Percentiles rank a stretch among this genome's conserved stretches.
Conservation (phyloP, 2,113 vertebrate species). For the Pteruthius melanotis region DNA sequence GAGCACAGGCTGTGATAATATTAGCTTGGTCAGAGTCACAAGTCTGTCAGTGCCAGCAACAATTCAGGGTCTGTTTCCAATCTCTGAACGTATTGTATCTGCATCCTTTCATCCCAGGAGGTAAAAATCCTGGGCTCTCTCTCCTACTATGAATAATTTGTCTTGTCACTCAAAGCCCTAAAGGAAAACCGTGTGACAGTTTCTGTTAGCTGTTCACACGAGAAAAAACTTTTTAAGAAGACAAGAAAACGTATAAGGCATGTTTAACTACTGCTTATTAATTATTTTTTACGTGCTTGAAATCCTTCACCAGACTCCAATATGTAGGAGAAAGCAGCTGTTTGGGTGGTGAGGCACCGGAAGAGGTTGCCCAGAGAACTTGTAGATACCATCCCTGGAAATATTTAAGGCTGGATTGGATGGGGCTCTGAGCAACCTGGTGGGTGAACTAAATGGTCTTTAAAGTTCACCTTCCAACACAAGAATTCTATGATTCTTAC, state of each 20-base stretch:
- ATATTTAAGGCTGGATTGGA: background rate
- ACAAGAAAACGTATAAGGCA: background rate
- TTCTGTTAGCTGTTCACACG: background rate
- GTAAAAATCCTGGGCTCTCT: background rate
- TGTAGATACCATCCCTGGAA: background rate
- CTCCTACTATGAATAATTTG: background rate
- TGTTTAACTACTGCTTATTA: background rate
- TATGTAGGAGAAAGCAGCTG: background rate
- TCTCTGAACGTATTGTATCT: background rate
- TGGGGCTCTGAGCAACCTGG: background rate
- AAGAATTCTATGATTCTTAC: background rate
- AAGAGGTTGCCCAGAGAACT: background rate
- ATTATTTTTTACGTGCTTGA: background rate
- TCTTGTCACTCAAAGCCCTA: slow-evolving; percentile 10
- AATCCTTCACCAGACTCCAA: background rate
- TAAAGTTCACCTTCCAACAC: background rate
- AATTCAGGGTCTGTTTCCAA: background rate
- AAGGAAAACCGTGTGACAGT: background rate
- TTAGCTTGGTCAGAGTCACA: slow-evolving; percentile 31
- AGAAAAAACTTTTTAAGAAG: background rate
- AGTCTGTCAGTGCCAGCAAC: background rate
- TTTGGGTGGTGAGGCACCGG: background rate
- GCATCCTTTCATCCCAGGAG: background rate
- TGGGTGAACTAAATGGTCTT: background rate
- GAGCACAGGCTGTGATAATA: background rate